phyloP scores from a whole-genome alignment of 2,113 vertebrate species.

The Potamarius usumacintae region DNA sequence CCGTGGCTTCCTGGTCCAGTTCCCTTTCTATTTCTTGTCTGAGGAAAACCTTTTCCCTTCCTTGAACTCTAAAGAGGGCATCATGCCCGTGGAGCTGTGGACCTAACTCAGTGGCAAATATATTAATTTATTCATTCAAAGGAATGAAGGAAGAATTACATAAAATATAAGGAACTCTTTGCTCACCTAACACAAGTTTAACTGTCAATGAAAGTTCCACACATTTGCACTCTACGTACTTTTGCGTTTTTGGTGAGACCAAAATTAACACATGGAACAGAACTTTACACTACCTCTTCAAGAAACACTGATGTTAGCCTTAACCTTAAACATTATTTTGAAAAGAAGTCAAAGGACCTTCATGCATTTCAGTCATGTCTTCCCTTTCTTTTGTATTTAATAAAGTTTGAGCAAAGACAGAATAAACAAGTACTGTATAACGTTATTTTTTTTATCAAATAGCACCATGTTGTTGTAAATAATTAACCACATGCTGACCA shows the following conservation, averaged over 20 bases:
- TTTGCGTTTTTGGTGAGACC: background rate
- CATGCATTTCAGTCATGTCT: background rate
- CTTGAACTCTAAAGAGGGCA: constrained; percentile 60
- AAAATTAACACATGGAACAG: background rate
- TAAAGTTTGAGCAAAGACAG: background rate
- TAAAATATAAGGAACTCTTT: background rate
- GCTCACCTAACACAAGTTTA: constrained; percentile 9
- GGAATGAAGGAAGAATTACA: background rate
- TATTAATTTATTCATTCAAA: background rate
- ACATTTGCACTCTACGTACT: background rate
- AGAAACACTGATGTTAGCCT: background rate
- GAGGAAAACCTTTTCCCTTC: constrained; percentile 60
- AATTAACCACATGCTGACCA: background rate
- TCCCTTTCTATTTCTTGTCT: constrained; percentile 55
- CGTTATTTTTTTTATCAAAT: background rate
- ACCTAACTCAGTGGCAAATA: constrained; percentile 34
- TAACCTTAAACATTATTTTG: background rate
- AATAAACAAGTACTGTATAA: background rate
- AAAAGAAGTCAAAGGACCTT: background rate
- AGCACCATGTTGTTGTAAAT: background rate
- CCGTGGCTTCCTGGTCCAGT: constrained; percentile 58
- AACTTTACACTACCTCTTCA: constrained; percentile 24
- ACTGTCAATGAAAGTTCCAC: background rate
- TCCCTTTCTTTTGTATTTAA: background rate
- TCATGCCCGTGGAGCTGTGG: constrained; percentile 59